Percentiles rank a stretch among this genome's conserved stretches.
Conservation (phyloP, 2,888 invertebrate species). For the Tuberolachnus salignus region DNA sequence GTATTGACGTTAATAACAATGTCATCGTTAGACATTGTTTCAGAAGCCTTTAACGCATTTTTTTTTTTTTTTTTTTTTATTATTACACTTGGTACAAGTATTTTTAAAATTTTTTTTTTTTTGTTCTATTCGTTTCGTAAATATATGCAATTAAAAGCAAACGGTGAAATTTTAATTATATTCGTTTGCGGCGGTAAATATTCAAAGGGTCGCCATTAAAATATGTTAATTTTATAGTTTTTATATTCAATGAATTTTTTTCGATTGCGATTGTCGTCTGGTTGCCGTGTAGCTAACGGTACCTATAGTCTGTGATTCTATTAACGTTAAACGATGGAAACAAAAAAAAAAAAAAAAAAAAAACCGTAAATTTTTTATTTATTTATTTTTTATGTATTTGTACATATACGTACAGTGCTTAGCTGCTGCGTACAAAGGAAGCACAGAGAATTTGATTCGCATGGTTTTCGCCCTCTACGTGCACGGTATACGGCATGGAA, state of each 20-base stretch:
- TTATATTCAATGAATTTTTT: slow-evolving; percentile 9
- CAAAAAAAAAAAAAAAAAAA: not conserved
- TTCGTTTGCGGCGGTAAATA: not conserved
- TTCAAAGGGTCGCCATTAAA: slow-evolving; percentile 23
- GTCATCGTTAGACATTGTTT: too few relatives aligned
- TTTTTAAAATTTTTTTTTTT: not conserved
- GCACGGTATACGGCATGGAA: not conserved
- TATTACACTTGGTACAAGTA: not conserved
- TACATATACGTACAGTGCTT: too few relatives aligned
- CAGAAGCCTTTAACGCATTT: not conserved
- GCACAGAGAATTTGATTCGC: not conserved
- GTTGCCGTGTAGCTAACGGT: not conserved
- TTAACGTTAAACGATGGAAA: not conserved
- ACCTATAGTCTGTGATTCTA: not conserved
- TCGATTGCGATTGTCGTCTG: not conserved
- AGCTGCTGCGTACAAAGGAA: not conserved
- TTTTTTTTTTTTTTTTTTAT: slow-evolving; percentile 1
- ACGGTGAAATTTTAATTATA: not conserved
- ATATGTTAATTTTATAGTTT: slow-evolving; percentile 22
- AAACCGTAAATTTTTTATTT: too few relatives aligned
- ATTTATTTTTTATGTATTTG: too few relatives aligned
- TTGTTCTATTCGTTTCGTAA: not conserved
- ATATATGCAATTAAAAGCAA: slow-evolving; percentile 10
- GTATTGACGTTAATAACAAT: too few relatives aligned
- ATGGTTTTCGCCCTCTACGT: not conserved